These are phyloP conservation scores for Caprella mutica DNA, from an alignment of 2,888 invertebrate species.

Conservation along the genomic window DNA sequence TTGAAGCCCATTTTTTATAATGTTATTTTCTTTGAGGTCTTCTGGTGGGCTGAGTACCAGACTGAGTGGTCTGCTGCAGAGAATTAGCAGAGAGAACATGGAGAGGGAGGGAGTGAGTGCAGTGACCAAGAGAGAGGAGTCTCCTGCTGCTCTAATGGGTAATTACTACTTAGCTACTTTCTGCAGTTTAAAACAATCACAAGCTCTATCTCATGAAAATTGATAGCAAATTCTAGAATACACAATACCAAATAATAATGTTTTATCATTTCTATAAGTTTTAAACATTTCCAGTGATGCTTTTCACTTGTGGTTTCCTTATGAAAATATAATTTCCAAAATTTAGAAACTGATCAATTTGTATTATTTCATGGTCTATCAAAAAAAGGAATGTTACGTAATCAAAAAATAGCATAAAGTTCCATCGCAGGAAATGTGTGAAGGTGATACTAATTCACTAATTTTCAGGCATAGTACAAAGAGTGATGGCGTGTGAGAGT, in stretches of 20 bases:
- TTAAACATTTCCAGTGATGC: background rate
- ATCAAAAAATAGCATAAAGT: background rate
- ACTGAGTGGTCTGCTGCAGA: too few relatives aligned
- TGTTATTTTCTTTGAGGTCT: too few relatives aligned
- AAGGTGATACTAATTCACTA: background rate
- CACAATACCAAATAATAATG: background rate
- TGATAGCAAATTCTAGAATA: background rate
- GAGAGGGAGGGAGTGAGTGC: too few relatives aligned
- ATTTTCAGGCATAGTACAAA: conserved; percentile 16
- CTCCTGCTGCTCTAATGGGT: too few relatives aligned
- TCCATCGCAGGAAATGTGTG: too few relatives aligned
- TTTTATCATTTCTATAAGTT: background rate
- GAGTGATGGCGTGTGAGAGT: conserved; percentile 25
- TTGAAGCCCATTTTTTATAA: too few relatives aligned
- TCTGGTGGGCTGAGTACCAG: too few relatives aligned
- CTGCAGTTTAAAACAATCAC: too few relatives aligned
- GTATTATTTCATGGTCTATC: background rate
- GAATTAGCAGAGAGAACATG: too few relatives aligned
- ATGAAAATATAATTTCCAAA: background rate
- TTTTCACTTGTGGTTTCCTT: background rate
- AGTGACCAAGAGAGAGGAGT: too few relatives aligned
- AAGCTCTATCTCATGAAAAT: too few relatives aligned
- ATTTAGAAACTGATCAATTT: background rate
- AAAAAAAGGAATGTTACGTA: background rate
- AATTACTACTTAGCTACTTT: too few relatives aligned